Conservation (phyloP, 1,140 invertebrate genomes). For the Sycophaga agraensis region DNA sequence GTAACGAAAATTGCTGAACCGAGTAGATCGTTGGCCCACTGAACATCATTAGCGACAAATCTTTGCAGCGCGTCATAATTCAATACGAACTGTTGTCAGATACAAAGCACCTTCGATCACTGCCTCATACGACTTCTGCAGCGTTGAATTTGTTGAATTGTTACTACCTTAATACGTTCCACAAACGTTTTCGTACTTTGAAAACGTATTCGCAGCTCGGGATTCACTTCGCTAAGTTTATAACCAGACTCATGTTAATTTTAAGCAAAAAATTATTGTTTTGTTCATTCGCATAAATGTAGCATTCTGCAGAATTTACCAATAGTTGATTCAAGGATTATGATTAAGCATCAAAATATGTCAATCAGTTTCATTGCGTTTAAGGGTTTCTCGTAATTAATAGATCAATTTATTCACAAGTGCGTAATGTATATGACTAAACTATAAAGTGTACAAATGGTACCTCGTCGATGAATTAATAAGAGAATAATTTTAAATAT, state of each 20-base stretch:
- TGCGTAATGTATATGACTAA: constrained; percentile 15
- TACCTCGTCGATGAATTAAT: constrained; percentile 19
- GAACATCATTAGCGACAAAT: background rate
- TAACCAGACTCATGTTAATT: constrained; percentile 11
- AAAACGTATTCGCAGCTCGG: background rate
- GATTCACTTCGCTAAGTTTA: constrained; percentile 3
- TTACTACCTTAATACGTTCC: background rate
- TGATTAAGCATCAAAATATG: background rate
- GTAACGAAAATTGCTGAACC: background rate
- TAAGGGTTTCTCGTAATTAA: constrained; percentile 14
- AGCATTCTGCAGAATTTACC: too few relatives aligned
- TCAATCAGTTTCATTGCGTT: constrained; percentile 13
- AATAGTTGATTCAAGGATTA: too few relatives aligned
- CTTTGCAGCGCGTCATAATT: background rate
- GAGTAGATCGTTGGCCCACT: background rate
- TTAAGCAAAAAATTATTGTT: constrained; percentile 15
- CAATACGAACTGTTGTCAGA: too few relatives aligned
- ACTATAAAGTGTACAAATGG: constrained; percentile 22
- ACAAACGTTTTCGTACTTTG: too few relatives aligned
- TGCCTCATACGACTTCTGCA: background rate
- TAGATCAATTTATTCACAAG: background rate
- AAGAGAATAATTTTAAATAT: constrained; percentile 21
- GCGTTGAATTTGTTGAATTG: constrained; percentile 8
- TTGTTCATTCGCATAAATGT: background rate
- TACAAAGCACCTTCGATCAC: background rate